Conservation (phyloP, 2,888 invertebrate genomes). For the Gerosis bhagava region DNA sequence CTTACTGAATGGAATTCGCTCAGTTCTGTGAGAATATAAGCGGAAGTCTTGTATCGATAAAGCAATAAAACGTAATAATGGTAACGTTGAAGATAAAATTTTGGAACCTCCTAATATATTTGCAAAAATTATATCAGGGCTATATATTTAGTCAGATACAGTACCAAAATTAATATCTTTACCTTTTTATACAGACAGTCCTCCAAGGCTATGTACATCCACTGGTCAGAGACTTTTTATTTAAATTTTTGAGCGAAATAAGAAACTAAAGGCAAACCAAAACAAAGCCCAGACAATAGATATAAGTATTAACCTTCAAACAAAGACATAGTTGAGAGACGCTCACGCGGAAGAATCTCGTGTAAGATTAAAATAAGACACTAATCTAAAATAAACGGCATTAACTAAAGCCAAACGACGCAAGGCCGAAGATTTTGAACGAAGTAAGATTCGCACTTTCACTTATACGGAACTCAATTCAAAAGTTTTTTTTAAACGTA, state of each 20-base stretch:
- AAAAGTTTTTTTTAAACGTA: no score
- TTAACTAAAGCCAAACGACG: slow-evolving; percentile 16
- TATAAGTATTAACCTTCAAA: slow-evolving; percentile 12
- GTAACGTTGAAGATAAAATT: no score
- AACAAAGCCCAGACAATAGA: slow-evolving; percentile 2
- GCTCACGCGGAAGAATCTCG: slow-evolving; percentile 14
- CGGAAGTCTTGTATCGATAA: slow-evolving; percentile 23
- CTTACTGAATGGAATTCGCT: slow-evolving; percentile 56
- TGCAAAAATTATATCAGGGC: no score
- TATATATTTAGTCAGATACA: no score
- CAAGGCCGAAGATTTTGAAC: slow-evolving; percentile 19
- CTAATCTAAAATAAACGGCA: slow-evolving; percentile 14
- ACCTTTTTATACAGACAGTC: no score
- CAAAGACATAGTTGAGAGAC: background rate
- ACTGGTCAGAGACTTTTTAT: no score
- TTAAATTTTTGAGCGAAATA: no score
- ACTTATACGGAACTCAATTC: slow-evolving; percentile 13
- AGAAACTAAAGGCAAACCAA: no score
- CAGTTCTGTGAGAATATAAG: slow-evolving; percentile 46
- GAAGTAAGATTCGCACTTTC: slow-evolving; percentile 18
- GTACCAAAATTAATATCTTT: no score
- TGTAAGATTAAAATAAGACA: slow-evolving; percentile 15
- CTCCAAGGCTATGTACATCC: no score
- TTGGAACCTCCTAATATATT: no score
- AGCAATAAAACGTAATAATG: no score